Percentiles rank a stretch among this genome's conserved stretches.
Conservation (phyloP, 2,797 vertebrate species). For the Hippocampus kuda region DNA sequence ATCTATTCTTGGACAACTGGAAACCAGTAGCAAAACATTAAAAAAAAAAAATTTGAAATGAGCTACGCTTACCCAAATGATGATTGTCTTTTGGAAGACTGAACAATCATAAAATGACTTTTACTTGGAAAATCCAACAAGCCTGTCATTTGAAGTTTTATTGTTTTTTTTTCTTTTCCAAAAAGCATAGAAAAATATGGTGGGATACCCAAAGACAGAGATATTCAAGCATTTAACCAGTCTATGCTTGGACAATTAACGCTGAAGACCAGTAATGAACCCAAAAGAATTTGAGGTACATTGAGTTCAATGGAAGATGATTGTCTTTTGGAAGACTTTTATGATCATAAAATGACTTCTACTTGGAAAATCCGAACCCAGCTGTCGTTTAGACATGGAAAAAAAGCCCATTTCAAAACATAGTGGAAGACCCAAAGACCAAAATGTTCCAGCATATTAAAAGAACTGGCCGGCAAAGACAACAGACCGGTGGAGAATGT, state of each 20-base stretch:
- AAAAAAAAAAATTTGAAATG: neutral
- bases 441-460: constrained; percentile 4
- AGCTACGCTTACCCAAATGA: neutral
- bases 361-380: neutral
- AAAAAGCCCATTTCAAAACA: neutral
- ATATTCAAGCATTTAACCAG: neutral
- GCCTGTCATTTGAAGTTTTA: neutral
- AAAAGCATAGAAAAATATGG: neutral
- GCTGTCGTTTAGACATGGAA: neutral
- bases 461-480: neutral
- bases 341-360: neutral
- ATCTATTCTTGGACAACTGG: neutral
- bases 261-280: neutral
- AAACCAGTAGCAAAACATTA: neutral
- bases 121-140: neutral
- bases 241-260: constrained; percentile 3
- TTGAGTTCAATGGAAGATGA: neutral
- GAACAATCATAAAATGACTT: neutral
- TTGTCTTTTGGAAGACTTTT: constrained; percentile 1
- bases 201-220: neutral
- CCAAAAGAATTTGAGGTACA: neutral
- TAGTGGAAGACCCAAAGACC: too few species aligned
- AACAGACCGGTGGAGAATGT: neutral
- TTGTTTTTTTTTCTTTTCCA: too few species aligned
- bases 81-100: constrained; percentile 1